phyloP scores from a whole-genome alignment of 1,140 invertebrate genomes.

The Zaprionus lachaisei region DNA sequence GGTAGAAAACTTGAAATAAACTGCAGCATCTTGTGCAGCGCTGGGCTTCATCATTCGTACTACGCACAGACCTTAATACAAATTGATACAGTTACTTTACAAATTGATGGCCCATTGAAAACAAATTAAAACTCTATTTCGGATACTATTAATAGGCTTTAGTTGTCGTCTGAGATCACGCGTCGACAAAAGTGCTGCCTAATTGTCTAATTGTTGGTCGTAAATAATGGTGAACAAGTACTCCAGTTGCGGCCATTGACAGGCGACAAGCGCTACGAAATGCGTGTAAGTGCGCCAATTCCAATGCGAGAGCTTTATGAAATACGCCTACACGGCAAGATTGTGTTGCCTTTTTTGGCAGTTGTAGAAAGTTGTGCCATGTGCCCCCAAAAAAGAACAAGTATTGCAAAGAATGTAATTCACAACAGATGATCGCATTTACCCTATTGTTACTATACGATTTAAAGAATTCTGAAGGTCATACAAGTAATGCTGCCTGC shows the following conservation, averaged over 20 bases:
- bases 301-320: constrained; percentile 28
- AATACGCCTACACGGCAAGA: constrained; percentile 37
- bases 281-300: constrained; percentile 33
- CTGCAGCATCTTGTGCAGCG: constrained; percentile 24
- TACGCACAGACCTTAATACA: background rate
- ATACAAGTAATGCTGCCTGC: constrained; percentile 62
- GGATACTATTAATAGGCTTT: constrained; percentile 65
- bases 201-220: constrained; percentile 70
- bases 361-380: constrained; percentile 34
- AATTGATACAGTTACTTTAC: constrained; percentile 4
- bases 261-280: constrained; percentile 37
- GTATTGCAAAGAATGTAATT: constrained; percentile 7
- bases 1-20: constrained; percentile 25
- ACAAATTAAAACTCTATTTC: constrained; percentile 11
- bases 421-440: constrained; percentile 45
- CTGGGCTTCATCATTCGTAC: background rate
- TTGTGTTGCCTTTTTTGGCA: constrained; percentile 12
- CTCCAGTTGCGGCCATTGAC: constrained; percentile 50
- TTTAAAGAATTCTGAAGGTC: constrained; percentile 71
- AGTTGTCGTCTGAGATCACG: constrained; percentile 51
- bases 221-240: constrained; percentile 56
- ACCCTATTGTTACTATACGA: constrained; percentile 29
- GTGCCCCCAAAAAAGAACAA: constrained; percentile 13
- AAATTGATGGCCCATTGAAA: constrained; percentile 4
- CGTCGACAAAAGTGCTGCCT: constrained; percentile 48